Base-by-base conservation (phyloP, 2,888 invertebrate genomes). In the Tortricodes alternella region DNA sequence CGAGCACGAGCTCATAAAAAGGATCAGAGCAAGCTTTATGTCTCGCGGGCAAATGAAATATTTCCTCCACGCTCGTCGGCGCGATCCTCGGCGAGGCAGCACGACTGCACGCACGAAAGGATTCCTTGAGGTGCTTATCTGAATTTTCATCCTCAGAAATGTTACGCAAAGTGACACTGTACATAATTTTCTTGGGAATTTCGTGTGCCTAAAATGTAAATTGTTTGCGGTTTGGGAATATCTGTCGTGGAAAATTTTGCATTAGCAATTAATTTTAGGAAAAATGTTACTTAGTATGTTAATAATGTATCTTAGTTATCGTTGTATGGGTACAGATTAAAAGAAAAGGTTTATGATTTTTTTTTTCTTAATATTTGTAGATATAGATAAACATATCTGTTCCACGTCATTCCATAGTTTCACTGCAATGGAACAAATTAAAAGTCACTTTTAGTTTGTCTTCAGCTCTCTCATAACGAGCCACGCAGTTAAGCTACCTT, bases 41-140 rank as follows among this genome's bases (percentile, higher is more conserved):
- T 76, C 79, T 80, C 77, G 76, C 63, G 71, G 70, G 71, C 74
- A 80, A 80, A 85, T 82, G 77, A 82, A 83, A 84, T 82, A 84
- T 81, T 78, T 83, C 75, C 74, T 72, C 74, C 72, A 74, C 75
- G 75, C 74, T 75, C 66, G 66, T 67, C 62, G 68, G 68, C 65
- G 70, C 67, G 66, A 73, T 73, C 75, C 71, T 68, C 67, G 62
- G 65, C 64, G 61, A 69, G 65, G 70, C 72, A 71, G 66, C 74
- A 66, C 62, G 65, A 72, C 46, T 66, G 67, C 71, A 80, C 77
- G 76, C 81, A 81, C 74, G 77, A 65, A 73, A 67, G 70, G 67
- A 70, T 71, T 59, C 57, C 61, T 53, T 44, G 62, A 71, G 74
- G 72, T 77, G 73, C 74, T 78, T 77, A 79, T 74, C 65, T 65